A percentile compares a stretch with the other conserved stretches of the same genome.
Conservation (phyloP, 2,797 vertebrate species). For the Emys orbicularis region DNA sequence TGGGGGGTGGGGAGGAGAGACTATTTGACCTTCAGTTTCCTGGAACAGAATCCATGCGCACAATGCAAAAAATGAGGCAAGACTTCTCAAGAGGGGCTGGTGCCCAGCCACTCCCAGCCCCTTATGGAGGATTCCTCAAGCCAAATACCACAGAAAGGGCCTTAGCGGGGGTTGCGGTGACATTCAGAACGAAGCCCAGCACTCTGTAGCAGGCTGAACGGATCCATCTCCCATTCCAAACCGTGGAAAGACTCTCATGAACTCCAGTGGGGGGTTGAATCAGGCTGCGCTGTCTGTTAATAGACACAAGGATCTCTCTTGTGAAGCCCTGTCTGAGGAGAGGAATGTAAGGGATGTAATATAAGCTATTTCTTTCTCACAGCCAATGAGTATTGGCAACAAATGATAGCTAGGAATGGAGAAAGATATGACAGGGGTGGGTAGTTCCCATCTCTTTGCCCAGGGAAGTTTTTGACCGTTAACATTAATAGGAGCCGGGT, state of each 20-base stretch:
- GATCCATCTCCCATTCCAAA: neutral
- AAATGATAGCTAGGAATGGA: neutral
- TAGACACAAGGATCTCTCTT: neutral
- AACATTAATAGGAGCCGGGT: constrained; percentile 35
- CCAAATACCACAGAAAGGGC: neutral
- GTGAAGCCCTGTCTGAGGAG: constrained; percentile 18
- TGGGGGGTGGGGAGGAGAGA: neutral
- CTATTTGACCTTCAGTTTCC: neutral
- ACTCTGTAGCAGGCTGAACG: accelerated
- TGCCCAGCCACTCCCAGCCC: neutral
- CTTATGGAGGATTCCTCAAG: neutral
- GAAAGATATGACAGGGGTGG: constrained; percentile 15
- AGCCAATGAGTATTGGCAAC: constrained; percentile 2
- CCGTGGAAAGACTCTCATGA: constrained; percentile 33
- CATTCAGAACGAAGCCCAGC: neutral
- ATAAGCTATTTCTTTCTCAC: neutral
- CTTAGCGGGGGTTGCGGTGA: neutral
- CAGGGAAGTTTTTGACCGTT: constrained; percentile 30
- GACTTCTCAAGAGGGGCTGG: neutral
- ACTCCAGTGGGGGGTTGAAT: neutral
- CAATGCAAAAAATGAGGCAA: neutral
- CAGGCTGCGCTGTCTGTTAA: neutral
- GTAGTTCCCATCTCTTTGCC: constrained; percentile 57
- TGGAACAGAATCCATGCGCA: neutral
- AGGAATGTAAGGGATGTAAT: constrained; percentile 36